Evolutionary conservation across 2,797 vertebrate species (phyloP), one percentile per base, ranked within the genome.

Genomic region (Miichthys miiuy): DNA sequence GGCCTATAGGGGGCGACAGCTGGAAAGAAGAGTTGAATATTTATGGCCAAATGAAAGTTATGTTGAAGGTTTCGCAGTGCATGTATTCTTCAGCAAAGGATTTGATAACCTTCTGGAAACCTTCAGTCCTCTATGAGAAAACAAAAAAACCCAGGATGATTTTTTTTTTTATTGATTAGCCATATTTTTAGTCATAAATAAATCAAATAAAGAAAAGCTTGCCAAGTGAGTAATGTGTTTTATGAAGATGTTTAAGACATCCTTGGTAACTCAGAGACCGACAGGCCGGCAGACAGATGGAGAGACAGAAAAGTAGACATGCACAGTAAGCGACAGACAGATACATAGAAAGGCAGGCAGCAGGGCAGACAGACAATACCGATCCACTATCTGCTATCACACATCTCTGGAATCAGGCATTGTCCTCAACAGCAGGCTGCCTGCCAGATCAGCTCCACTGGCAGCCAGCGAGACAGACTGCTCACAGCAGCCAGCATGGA

Each of bases 401-500:
- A 72, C 79, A 76, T 79, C 81, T 88, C 74, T 82, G 66, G 70
- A 86, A 82, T 86, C 83, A 81, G 67, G 60, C 84, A 38, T 72
- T 57, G 47, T 86, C 83, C 78, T 68, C 72, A 87, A 60, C 88
- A 82, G 84, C 83, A 86, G 79, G 88, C 80, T 58, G 68, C 56
- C 89, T 85, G 84, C 85, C 90, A 84, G 87, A 88, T 87, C 81
- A 79, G 84, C 89, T 87, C 79, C 70, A 58, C 82, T 57, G 84
- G 85, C 84, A 84, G 75, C 81, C 83, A 71, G 79, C 78, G 30
- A 80, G 81, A 86, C 88, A 84, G 84, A 82, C 85, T 56, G 81
- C 78, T 88, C 82, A 72, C 86, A 91, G 88, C 87, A 89, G 87
- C 83, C 83, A 86, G 80, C 60, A 18, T 2, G 70, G 60, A 87